phyloP scores from a whole-genome alignment of 2,797 vertebrate species.

The Pempheris klunzingeri region DNA sequence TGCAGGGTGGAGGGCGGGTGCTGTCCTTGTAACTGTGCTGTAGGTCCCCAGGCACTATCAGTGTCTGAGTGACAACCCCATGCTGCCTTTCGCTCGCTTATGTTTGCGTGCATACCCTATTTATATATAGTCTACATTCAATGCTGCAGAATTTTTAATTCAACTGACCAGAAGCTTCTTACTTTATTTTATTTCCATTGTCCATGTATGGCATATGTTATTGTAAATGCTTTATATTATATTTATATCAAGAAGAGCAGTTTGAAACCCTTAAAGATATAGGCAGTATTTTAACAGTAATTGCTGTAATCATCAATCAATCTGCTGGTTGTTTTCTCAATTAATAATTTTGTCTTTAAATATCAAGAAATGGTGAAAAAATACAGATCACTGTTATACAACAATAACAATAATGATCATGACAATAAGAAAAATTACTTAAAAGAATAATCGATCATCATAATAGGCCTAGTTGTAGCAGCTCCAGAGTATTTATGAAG shows the following conservation, averaged over 20 bases:
- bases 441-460: not conserved
- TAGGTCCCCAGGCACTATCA: conserved; percentile 70
- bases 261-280: not conserved
- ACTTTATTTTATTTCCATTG: not conserved
- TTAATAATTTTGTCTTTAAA: not conserved
- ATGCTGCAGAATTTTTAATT: conserved; percentile 36
- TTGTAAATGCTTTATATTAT: not conserved
- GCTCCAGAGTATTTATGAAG: not conserved
- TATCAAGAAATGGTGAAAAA: not conserved
- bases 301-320: not conserved
- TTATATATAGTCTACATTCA: conserved; percentile 64
- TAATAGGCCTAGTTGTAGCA: not conserved
- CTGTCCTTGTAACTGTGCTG: conserved; percentile 79
- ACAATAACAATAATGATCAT: too few species aligned
- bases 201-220: not conserved
- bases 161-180: conserved; percentile 26
- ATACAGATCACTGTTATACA: not conserved
- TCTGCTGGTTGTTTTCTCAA: not conserved
- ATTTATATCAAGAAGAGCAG: too few species aligned
- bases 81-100: conserved; percentile 59
- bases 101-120: conserved; percentile 76
- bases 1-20: conserved; percentile 81
- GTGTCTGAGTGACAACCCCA: conserved; percentile 74
- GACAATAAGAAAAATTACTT: not conserved
- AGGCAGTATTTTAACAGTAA: not conserved